These are phyloP conservation scores for Saguinus imperator DNA, from an alignment of 2,113 vertebrate genomes.

Conservation along the genomic window DNA sequence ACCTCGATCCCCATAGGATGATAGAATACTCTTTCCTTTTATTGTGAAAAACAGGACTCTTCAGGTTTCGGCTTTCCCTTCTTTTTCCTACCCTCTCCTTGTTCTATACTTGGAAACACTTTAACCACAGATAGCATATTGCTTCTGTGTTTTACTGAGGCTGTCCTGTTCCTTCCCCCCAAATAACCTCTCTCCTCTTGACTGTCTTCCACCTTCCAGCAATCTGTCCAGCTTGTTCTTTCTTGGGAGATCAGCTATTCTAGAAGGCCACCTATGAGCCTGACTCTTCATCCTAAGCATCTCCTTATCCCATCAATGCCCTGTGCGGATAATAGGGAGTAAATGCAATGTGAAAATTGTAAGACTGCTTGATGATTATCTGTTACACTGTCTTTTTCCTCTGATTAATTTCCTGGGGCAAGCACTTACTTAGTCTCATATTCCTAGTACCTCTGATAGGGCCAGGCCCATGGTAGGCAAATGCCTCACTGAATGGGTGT, in stretches of 20 bases:
- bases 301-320: neutral
- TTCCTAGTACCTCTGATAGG: neutral
- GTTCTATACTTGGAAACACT: neutral
- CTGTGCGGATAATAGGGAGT: neutral
- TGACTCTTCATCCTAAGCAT: neutral
- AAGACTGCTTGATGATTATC: neutral
- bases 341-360: neutral
- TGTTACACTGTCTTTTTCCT: neutral
- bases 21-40: neutral
- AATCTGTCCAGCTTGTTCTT: neutral
- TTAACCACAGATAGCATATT: neutral
- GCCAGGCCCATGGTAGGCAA: neutral
- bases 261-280: neutral
- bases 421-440: neutral
- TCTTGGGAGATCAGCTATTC: neutral
- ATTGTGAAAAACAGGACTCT: neutral
- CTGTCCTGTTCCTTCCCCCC: neutral
- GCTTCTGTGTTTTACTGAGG: neutral
- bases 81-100: neutral
- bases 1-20: neutral
- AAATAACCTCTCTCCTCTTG: neutral
- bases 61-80: neutral
- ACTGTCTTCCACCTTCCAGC: neutral
- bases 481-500: too few relatives aligned
- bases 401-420: neutral